Evolutionary conservation across 2,113 vertebrate genomes (phyloP), one percentile per base, ranked within the genome.

Genomic region (Alaudala cheleensis): DNA sequence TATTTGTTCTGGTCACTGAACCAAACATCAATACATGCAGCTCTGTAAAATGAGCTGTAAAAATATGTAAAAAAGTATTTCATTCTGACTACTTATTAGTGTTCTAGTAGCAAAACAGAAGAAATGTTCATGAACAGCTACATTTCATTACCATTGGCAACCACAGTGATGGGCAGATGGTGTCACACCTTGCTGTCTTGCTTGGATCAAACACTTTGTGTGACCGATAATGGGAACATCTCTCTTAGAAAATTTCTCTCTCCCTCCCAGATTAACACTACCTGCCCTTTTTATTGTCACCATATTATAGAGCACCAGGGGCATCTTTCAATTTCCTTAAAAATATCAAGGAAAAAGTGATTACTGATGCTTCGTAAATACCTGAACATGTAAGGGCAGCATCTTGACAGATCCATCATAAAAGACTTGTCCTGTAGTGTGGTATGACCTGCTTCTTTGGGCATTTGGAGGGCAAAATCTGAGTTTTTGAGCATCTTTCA

Each of bases 121-220:
- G 3, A 40, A 57, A 29, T 22, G 2, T 14, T 74, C 11, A 7
- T 44, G 18, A 67, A 11, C 14, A 69, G 11, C 17, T 34, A 5
- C 45, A 45, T 78, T 37, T 56, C 8, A 5, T 60, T 64, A 17
- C 34, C 11, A 1, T 11, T 69, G 71, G 53, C 47, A 65, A 15
- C 18, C 18, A 13, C 28, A 33, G 79, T 74, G 88, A 69, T 15
- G 33, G 81, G 62, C 93, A 96, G 92, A 88, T 86, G 85, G 85
- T 90, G 71, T 94, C 67, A 83, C 50, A 45, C 71, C 49, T 91
- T 82, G 66, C 66, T 69, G 37, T 65, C 66, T 61, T 79, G 49
- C 37, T 34, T 72, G 66, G 18, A 85, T 65, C 34, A n/a, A 82
- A 57, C 8, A 6, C 5, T 72, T 76, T 22, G 12, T 93, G 44